Evolutionary conservation across 2,797 vertebrate genomes (phyloP).

Genomic region (Nothura maculosa): DNA sequence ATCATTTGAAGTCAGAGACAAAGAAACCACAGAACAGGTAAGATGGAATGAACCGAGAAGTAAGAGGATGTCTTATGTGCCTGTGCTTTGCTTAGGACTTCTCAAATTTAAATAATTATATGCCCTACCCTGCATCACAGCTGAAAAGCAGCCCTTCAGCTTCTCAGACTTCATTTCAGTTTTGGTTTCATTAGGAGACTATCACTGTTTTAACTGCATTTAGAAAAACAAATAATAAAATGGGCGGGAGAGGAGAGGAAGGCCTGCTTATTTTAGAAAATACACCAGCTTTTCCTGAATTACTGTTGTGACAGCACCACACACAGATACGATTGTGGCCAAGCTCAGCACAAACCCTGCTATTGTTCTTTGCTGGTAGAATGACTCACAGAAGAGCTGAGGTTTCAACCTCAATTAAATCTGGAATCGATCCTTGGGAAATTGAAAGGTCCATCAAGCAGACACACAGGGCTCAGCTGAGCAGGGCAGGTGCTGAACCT

Average conservation of each 20-base stretch:
- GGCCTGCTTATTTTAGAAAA: neutral
- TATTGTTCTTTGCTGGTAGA: neutral
- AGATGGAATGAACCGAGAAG: neutral
- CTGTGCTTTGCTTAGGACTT: neutral
- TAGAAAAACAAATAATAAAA: neutral
- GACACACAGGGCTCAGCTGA: neutral
- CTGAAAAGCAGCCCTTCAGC: neutral
- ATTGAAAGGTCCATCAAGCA: neutral
- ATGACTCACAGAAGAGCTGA: neutral
- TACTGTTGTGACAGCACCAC: neutral
- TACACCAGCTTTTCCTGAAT: neutral
- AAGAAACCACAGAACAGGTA: neutral
- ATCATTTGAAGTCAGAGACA: neutral
- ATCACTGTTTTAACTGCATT: neutral
- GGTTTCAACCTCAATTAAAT: neutral
- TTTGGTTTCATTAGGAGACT: neutral
- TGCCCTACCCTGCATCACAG: neutral
- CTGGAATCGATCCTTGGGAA: neutral
- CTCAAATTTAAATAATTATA: neutral
- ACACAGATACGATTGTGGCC: neutral
- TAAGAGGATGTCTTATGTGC: neutral
- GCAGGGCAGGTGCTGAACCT: neutral
- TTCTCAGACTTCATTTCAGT: neutral
- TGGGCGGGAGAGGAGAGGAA: neutral
- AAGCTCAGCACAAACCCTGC: neutral